phyloP scores from a whole-genome alignment of 2,888 invertebrate genomes.

The Hirtodrosophila confusa region DNA sequence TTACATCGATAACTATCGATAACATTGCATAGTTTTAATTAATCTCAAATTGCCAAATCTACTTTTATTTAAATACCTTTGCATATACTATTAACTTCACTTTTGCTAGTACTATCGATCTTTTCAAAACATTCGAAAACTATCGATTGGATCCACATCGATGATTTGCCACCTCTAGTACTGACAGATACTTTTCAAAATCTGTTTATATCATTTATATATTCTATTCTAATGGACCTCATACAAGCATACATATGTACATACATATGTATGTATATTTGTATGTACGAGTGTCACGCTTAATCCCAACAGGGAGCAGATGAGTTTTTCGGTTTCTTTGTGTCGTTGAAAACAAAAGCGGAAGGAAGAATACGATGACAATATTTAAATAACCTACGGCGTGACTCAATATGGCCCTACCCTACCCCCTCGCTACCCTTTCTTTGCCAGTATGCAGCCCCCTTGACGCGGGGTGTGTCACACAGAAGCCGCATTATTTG shows the following conservation, averaged over 20 bases:
- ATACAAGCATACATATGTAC: constrained; percentile 2
- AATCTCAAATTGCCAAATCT: too few species aligned
- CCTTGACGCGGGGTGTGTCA: constrained; percentile 52
- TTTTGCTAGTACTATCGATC: too few species aligned
- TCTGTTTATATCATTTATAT: too few species aligned
- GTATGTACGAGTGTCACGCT: not conserved
- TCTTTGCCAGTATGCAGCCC: not conserved
- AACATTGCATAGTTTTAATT: too few species aligned
- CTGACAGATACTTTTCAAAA: too few species aligned
- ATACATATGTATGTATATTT: not conserved
- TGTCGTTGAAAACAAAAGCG: constrained; percentile 36
- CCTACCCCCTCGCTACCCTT: constrained; percentile 13
- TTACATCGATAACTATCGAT: too few species aligned
- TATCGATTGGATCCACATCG: too few species aligned
- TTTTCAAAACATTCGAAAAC: too few species aligned
- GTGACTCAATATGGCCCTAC: constrained; percentile 51
- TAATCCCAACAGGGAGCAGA: constrained; percentile 16
- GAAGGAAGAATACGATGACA: constrained; percentile 20
- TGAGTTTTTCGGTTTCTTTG: constrained; percentile 11
- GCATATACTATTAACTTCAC: too few species aligned
- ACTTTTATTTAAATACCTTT: too few species aligned
- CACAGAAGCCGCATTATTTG: constrained; percentile 53
- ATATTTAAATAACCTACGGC: constrained; percentile 39
- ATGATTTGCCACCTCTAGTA: too few species aligned
- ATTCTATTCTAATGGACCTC: not conserved